Evolutionary conservation across 2,888 invertebrate species (phyloP).

Genomic region (Sussaba pulchella): DNA sequence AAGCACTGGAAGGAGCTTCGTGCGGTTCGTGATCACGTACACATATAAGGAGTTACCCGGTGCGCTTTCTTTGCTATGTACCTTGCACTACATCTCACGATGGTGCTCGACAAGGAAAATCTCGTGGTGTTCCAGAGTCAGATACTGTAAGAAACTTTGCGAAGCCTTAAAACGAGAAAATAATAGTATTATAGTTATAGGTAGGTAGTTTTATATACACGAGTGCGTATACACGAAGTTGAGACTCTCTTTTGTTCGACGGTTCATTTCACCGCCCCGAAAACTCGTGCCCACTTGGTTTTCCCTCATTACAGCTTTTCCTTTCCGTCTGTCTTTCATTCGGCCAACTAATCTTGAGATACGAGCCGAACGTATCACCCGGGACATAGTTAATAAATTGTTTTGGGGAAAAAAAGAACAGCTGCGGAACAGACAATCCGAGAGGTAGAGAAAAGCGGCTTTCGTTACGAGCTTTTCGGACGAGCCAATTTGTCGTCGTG

Average conservation of each 20-base stretch:
- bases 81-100: background rate
- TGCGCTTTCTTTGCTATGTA: conserved; percentile 14
- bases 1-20: conserved; percentile 28
- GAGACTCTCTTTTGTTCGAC: conserved; percentile 10
- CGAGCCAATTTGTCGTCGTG: conserved; percentile 37
- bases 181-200: conserved; percentile 10
- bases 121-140: conserved; percentile 1
- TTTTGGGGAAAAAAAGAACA: background rate
- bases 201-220: background rate
- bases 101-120: conserved; percentile 40
- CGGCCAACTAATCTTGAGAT: conserved; percentile 32
- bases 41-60: conserved; percentile 31
- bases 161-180: conserved; percentile 27
- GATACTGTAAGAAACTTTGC: conserved; percentile 9
- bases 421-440: background rate
- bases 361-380: conserved; percentile 8
- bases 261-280: conserved; percentile 6
- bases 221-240: background rate
- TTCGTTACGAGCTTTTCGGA: conserved; percentile 32
- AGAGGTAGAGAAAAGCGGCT: background rate
- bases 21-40: conserved; percentile 41
- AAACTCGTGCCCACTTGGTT: background rate
- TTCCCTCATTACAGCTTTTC: background rate
- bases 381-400: conserved; percentile 33
- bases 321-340: background rate